These are phyloP conservation scores for Mesodorylaimus sp. DNA, from an alignment of 2,888 invertebrate genomes.

Conservation along the genomic window DNA sequence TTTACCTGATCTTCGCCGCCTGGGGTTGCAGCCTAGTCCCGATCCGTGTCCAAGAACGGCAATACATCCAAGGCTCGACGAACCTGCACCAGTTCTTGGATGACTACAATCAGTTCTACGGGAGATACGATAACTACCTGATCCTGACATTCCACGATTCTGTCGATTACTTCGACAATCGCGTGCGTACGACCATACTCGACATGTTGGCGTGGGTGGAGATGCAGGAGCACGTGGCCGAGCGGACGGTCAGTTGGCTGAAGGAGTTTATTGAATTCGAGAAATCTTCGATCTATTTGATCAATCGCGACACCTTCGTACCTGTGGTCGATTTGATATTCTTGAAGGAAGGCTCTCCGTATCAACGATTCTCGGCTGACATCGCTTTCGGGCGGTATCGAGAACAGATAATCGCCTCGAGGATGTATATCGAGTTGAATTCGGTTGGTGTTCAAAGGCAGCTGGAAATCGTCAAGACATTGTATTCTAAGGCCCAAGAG, in stretches of 20 bases:
- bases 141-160: neutral
- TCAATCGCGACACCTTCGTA: conserved; percentile 23
- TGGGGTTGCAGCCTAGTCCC: conserved; percentile 15
- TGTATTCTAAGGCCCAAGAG: conserved; percentile 13
- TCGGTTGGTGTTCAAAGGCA: conserved; percentile 15
- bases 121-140: conserved; percentile 5
- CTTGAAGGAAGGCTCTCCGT: conserved; percentile 17
- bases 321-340: conserved; percentile 27
- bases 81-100: neutral
- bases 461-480: neutral
- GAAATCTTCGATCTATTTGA: conserved; percentile 20
- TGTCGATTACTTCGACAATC: conserved; percentile 1
- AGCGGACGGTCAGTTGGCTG: conserved; percentile 23
- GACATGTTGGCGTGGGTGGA: conserved; percentile 6
- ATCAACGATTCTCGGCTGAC: conserved; percentile 20
- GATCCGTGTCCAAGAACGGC: neutral
- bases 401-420: conserved; percentile 18
- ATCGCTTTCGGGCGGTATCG: conserved; percentile 21
- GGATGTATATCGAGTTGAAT: conserved; percentile 27
- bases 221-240: conserved; percentile 19
- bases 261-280: conserved; percentile 25
- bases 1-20: conserved; percentile 19
- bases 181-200: neutral
- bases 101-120: conserved; percentile 4
- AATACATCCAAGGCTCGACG: neutral